Percentiles rank a stretch among this genome's conserved stretches.
phyloP scores from a whole-genome alignment of 2,888 invertebrate genomes.

The Craniophora ligustri region DNA sequence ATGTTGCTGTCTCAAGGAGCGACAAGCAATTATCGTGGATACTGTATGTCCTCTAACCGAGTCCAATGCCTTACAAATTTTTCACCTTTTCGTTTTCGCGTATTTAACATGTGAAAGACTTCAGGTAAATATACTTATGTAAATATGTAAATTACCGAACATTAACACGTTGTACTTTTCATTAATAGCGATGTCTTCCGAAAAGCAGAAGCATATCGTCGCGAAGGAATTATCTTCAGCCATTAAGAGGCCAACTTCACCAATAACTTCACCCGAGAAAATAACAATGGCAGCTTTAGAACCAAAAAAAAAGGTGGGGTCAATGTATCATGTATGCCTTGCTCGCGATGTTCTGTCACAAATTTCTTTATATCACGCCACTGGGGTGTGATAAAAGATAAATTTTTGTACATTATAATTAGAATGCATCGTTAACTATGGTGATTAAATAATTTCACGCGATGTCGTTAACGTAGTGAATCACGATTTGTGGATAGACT shows the following conservation, averaged over 20 bases:
- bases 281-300: slow-evolving; percentile 64
- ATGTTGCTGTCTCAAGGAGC: no score
- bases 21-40: no score
- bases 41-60: no score
- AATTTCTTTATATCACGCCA: slow-evolving; percentile 50
- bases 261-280: slow-evolving; percentile 64
- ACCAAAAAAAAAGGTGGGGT: slow-evolving; percentile 62
- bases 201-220: slow-evolving; percentile 63
- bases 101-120: no score
- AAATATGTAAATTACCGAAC: neutral
- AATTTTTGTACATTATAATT: slow-evolving; percentile 35
- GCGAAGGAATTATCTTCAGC: slow-evolving; percentile 66
- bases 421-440: slow-evolving; percentile 43
- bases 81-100: no score
- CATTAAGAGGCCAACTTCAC: slow-evolving; percentile 63
- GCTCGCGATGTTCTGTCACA: slow-evolving; percentile 37
- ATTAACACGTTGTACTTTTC: slow-evolving; percentile 1
- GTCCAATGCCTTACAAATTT: no score
- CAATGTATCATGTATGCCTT: slow-evolving; percentile 26
- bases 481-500: slow-evolving; percentile 8
- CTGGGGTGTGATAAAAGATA: slow-evolving; percentile 35
- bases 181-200: slow-evolving; percentile 63
- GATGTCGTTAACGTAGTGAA: slow-evolving; percentile 13
- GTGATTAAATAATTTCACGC: slow-evolving; percentile 28
- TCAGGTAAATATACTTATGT: no score